A percentile compares a stretch with the other conserved stretches of the same genome.
Evolutionary conservation across 2,797 vertebrate species (phyloP).

Genomic region (Thamnophis elegans): DNA sequence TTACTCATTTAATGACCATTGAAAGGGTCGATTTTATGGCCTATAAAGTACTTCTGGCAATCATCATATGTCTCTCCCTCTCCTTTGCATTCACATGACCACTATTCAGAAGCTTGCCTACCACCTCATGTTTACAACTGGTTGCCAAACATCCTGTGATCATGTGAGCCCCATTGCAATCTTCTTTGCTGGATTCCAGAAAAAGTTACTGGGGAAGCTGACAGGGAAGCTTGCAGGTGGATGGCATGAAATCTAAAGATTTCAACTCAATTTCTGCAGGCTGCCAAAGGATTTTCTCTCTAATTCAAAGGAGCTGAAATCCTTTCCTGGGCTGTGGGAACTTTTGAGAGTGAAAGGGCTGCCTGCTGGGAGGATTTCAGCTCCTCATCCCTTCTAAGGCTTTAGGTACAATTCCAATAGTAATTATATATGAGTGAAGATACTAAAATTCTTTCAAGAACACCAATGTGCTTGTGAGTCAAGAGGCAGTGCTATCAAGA

Average conservation of each 20-base stretch:
- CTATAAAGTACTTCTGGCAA: not conserved
- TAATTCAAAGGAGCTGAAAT: not conserved
- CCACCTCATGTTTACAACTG: not conserved
- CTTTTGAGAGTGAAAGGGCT: not conserved
- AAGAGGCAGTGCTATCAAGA: not conserved
- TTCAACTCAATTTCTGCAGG: not conserved
- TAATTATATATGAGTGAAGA: not conserved
- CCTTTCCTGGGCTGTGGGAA: not conserved
- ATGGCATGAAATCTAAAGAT: not conserved
- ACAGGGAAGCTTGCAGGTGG: not conserved
- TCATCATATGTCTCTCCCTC: not conserved
- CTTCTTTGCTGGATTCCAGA: not conserved
- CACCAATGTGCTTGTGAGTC: not conserved
- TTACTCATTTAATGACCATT: not conserved
- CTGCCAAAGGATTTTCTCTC: not conserved
- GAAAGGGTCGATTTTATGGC: not conserved
- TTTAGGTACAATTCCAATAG: conserved; percentile 49
- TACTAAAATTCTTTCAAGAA: not conserved
- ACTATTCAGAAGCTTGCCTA: not conserved
- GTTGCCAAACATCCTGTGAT: not conserved
- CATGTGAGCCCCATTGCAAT: not conserved
- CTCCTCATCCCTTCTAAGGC: conserved; percentile 2
- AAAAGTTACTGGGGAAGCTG: not conserved
- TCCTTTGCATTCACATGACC: not conserved
- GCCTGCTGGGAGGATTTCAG: not conserved